Evolutionary conservation across 2,113 vertebrate species (phyloP).

Genomic region (Leptobrachium ailaonicum): DNA sequence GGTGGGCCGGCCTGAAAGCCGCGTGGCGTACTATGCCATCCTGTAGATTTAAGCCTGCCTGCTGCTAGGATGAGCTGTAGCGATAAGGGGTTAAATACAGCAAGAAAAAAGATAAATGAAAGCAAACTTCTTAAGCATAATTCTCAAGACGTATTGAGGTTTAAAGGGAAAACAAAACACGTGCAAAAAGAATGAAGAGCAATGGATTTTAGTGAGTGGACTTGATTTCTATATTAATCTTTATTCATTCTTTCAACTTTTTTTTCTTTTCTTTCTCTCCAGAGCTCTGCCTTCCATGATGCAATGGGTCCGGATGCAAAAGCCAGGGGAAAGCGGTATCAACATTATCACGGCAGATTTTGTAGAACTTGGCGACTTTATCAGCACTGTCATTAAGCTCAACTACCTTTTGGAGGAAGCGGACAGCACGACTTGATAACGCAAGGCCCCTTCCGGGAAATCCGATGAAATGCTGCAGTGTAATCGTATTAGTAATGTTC

Average conservation of each 20-base stretch:
- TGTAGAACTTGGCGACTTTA: conserved; percentile 96
- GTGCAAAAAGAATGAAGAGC: no score
- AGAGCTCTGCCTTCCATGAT: conserved; percentile 96
- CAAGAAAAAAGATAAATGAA: no score
- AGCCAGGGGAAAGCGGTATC: conserved; percentile 91
- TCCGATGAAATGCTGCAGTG: conserved; percentile 53
- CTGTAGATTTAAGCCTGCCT: no score
- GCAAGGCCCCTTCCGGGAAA: conserved; percentile 31
- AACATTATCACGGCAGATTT: conserved; percentile 97
- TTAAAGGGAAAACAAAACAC: no score
- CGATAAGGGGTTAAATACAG: no score
- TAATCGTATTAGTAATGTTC: conserved; percentile 65
- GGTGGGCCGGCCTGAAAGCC: no score
- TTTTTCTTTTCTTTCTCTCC: conserved; percentile 54
- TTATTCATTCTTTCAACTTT: not conserved
- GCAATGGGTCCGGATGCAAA: conserved; percentile 92
- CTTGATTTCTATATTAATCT: no score
- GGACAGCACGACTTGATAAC: conserved; percentile 85
- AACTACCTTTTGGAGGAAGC: conserved; percentile 91
- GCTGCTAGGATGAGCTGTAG: no score
- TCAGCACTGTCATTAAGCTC: conserved; percentile 95
- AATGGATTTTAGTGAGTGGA: no score
- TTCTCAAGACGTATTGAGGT: no score
- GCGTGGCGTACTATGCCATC: no score
- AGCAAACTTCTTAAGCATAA: no score